Evolutionary conservation across 2,113 vertebrate genomes (phyloP), one percentile per base, ranked within the genome.

Genomic region (Sinocyclocheilus maitianheensis): DNA sequence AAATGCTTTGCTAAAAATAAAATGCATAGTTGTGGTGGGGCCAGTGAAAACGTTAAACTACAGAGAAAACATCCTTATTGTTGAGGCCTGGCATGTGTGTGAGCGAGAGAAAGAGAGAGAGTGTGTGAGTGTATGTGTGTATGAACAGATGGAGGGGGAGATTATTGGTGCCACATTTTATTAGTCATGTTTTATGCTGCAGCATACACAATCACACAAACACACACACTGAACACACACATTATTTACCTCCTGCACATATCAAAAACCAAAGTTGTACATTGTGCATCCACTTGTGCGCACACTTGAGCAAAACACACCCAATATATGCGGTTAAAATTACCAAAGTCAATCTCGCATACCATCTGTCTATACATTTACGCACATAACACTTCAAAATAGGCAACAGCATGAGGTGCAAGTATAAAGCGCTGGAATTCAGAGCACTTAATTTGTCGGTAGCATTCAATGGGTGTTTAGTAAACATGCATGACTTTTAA

Each of bases 91-190:
- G 43, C 37, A 3, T 51, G 46, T 71, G 63, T 51, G 43, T 53
- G 46, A 48, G 46, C 0, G 37, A 24, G 90, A 89, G 90, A 90
- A 90, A 92, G 85, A 30, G 72, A 86, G 87, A 62, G 88, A 91
- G 85, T 90, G 89, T 90, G 90, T 90, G 46, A 30, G 63, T 77
- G 83, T 53, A 9, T 71, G 65, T 55, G 48, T 40, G 3, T 48
- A 67, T 43, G 67, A 92, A 88, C 91, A 92, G 92, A 93, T 90
- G 90, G 88, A 62, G 65, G 85, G 74, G 34, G 65, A 88, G 78
- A 84, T 90, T 69, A 91, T 83, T 85, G 87, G 89, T 90, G 89
- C 89, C 62, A 87, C 86, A 85, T 84, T 89, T 86, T 87, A 18
- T 81, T 75, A 83, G 89, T 91, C 89, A 88, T 86, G 89, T 89